phyloP scores from a whole-genome alignment of 2,113 vertebrate genomes.

The Dicaeum eximium region DNA sequence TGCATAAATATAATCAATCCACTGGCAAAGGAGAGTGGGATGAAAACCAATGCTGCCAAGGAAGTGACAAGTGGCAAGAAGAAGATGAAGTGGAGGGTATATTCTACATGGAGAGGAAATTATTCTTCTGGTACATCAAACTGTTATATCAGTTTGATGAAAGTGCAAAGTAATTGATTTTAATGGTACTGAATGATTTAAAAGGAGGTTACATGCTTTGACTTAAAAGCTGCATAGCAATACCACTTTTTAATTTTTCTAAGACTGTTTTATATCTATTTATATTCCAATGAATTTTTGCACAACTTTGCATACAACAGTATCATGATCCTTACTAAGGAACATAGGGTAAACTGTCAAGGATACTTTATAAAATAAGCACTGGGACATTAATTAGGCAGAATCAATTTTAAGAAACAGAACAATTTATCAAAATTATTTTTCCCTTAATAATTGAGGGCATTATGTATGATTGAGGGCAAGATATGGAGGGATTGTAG shows the following conservation, averaged over 20 bases:
- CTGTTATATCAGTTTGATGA: neutral
- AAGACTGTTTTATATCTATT: neutral
- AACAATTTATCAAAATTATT: neutral
- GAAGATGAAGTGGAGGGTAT: neutral
- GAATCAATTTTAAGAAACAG: neutral
- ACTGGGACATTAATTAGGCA: neutral
- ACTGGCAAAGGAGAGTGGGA: neutral
- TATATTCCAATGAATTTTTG: neutral
- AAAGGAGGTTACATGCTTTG: neutral
- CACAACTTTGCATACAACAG: neutral
- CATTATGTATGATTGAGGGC: neutral
- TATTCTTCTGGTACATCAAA: neutral
- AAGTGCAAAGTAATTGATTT: neutral
- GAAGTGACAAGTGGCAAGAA: neutral
- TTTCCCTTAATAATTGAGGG: neutral
- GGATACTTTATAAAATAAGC: neutral
- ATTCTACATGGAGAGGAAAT: neutral
- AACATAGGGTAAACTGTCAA: neutral
- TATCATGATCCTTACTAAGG: neutral
- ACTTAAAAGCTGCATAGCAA: neutral
- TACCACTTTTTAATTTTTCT: neutral
- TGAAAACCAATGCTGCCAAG: neutral
- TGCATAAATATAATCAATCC: neutral
- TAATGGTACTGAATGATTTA: neutral
- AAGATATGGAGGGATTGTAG: neutral